phyloP scores from a whole-genome alignment of 2,113 vertebrate genomes.

The Laticauda laticaudata region DNA sequence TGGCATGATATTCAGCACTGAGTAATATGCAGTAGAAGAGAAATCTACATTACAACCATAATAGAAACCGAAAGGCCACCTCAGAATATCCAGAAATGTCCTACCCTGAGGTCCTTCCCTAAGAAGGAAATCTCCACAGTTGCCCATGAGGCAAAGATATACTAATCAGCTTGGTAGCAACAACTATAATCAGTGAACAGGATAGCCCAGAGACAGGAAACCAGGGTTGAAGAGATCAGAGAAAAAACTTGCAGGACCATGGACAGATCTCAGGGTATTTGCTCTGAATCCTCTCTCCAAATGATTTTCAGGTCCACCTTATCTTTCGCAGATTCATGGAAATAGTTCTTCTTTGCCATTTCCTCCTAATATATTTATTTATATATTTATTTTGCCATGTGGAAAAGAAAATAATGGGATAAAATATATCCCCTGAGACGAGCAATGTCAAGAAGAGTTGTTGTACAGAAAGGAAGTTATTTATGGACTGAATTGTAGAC shows the following conservation, averaged over 20 bases:
- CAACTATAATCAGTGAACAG: background rate
- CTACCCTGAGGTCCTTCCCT: background rate
- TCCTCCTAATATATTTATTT: background rate
- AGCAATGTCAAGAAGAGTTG: background rate
- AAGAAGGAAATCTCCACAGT: background rate
- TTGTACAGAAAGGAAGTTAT: background rate
- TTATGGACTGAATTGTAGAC: background rate
- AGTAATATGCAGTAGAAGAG: background rate
- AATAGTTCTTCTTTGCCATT: background rate
- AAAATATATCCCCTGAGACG: background rate
- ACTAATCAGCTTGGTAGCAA: background rate
- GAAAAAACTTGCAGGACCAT: conserved; percentile 10
- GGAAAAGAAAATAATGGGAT: background rate
- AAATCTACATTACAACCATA: background rate
- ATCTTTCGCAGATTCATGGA: background rate
- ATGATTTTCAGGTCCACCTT: background rate
- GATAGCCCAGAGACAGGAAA: background rate
- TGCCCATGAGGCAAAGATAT: background rate
- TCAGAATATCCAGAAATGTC: background rate
- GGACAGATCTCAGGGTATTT: conserved; percentile 7
- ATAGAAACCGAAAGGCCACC: background rate
- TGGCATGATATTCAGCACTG: background rate
- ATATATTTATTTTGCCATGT: background rate
- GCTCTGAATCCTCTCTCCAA: background rate
- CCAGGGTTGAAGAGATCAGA: background rate